Evolutionary conservation across 2,113 vertebrate genomes (phyloP).

Genomic region (Zosterops pallidus): DNA sequence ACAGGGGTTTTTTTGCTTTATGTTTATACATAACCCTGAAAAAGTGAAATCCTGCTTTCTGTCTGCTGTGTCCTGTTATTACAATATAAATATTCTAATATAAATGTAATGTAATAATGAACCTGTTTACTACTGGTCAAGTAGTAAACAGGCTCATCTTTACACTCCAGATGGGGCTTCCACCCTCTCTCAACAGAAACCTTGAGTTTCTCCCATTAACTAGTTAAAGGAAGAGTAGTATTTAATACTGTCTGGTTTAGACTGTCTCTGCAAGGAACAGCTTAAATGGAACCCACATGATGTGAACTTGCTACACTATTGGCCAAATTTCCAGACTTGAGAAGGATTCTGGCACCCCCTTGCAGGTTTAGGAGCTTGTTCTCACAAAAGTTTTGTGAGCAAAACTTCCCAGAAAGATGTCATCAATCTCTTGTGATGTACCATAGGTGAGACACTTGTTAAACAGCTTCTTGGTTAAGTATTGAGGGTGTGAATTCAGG

Average conservation of each 20-base stretch:
- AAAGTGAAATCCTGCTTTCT: not conserved
- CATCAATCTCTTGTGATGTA: not conserved
- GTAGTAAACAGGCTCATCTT: not conserved
- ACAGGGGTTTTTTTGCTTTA: fast-evolving
- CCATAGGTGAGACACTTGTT: not conserved
- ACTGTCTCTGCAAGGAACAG: not conserved
- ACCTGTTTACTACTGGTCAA: not conserved
- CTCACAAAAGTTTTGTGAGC: not conserved
- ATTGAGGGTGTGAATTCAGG: not conserved
- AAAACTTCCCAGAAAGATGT: not conserved
- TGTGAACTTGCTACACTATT: not conserved
- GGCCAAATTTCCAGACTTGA: not conserved
- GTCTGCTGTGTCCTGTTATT: not conserved
- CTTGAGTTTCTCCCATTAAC: not conserved
- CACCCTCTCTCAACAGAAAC: not conserved
- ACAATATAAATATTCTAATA: not conserved
- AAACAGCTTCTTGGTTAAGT: not conserved
- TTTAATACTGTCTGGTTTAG: not conserved
- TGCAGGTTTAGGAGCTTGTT: not conserved
- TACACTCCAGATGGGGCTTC: not conserved
- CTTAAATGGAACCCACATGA: not conserved
- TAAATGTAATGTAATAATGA: not conserved
- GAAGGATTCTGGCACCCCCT: not conserved
- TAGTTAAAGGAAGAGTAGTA: not conserved
- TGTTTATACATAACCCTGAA: not conserved